phyloP scores from a whole-genome alignment of 2,888 invertebrate species.

The Dugesia japonica region DNA sequence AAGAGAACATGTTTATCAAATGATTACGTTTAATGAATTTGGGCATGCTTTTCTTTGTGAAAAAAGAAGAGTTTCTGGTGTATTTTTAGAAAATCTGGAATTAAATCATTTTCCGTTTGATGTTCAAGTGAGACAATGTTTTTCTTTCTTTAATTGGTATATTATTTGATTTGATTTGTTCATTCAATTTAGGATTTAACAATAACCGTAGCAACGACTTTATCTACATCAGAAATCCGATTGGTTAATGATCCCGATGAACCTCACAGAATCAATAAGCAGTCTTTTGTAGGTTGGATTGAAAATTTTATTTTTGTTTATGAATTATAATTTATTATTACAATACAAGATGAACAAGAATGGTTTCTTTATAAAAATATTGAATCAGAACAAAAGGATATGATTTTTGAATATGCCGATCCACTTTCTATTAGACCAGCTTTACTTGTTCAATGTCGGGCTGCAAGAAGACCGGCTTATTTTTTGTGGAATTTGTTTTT shows the following conservation, averaged over 20 bases:
- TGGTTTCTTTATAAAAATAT: conserved; percentile 44
- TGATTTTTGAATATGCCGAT: conserved; percentile 44
- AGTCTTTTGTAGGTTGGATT: conserved; percentile 39
- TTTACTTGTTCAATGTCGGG: conserved; percentile 44
- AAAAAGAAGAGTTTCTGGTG: conserved; percentile 41
- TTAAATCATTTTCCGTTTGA: conserved; percentile 45
- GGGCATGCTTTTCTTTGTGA: conserved; percentile 41
- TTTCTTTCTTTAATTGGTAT: too few species aligned
- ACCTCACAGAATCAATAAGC: conserved; percentile 42
- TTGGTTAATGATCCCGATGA: conserved; percentile 41
- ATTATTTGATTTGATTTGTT: neutral
- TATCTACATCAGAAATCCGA: conserved; percentile 40
- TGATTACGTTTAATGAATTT: conserved; percentile 39
- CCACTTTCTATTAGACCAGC: conserved; percentile 42
- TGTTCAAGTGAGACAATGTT: conserved; percentile 41
- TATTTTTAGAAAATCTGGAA: conserved; percentile 44
- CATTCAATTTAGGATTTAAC: conserved; percentile 40
- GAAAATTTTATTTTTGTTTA: neutral
- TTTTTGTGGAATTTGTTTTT: conserved; percentile 47
- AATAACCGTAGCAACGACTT: conserved; percentile 43
- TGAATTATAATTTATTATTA: neutral
- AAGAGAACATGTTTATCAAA: conserved; percentile 40
- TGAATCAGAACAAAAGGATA: conserved; percentile 41
- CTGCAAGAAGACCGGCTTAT: conserved; percentile 44
- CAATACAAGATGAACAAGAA: conserved; percentile 41